Evolutionary conservation across 2,888 invertebrate genomes (phyloP), one percentile per base, ranked within the genome.

Genomic region (Dione juno): DNA sequence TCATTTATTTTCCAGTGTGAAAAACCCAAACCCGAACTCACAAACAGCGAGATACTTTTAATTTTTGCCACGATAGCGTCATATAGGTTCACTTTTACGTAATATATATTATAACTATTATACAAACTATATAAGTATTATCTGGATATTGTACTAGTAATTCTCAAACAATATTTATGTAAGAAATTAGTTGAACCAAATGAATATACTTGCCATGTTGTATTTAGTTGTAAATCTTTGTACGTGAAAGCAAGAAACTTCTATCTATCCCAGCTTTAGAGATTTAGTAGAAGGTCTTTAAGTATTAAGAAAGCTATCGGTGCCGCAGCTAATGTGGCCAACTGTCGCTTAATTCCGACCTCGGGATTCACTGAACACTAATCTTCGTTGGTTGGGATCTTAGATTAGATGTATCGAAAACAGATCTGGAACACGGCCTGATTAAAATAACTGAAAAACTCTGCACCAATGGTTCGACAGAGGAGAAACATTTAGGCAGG

Each of bases 281-380:
- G 63, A 50, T 58, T 70, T 64, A 67, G 48, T 53, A 5, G 43
- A 37, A 41, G 50, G 48, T 66, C 43, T 58, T 68, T 57, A 68
- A 50, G 70, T 48, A 67, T 85, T 81, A 85, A 85, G 85, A 86
- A 85, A 82, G 79, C 81, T 81, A 81, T 84, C 79, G 77, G 79
- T 82, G 77, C 75, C 77, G 77, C 76, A 80, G 84, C 83, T 83
- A 84, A 87, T 85, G 84, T 83, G 81, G 77, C 82, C 80, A 79
- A 81, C 81, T 78, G 80, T 77, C 75, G 78, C 84, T 85, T 87
- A 86, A 89, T 88, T 85, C 82, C 75, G 81, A 80, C 77, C 76
- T 81, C 78, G 82, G 79, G 77, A 80, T 80, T 85, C 72, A 79
- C 86, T 80, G 88, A 88, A 89, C 82, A 88, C 87, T 88, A 88